Evolutionary conservation across 2,113 vertebrate species (phyloP), one percentile per base, ranked within the genome.

Genomic region (Semicossyphus pulcher): DNA sequence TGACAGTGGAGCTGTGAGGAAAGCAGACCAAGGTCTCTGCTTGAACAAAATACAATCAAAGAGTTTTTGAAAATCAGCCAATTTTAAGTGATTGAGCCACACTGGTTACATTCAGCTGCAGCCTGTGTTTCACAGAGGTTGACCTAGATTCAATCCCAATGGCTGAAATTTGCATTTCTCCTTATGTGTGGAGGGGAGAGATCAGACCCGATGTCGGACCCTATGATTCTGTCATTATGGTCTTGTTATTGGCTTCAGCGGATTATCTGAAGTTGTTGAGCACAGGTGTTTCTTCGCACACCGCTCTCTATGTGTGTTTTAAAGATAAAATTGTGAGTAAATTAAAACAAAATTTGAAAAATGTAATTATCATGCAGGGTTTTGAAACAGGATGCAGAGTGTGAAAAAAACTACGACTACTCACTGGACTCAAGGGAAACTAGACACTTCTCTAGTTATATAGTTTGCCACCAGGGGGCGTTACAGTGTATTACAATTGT

Each of bases 161-260:
- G 52, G 31, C 32, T 34, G 26, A 44, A 31, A 60, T 69, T 58
- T 63, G 67, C 58, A 69, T 75, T 60, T 60, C 31, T 65, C 28
- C 10, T 28, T 0, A 53, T 53, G 51, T 45, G 12, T 45, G 34
- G 12, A 31, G 0, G 10, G 3, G 15, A 45, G 45, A 54, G 34
- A 49, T 62, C 16, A 3, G 37, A 62, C n/a, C n/a, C n/a, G n/a
- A 49, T 12, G 42, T 15, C 3, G 10, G 12, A 16, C 16, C 10
- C 28, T 15, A 25, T 54, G 10, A 26, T 31, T 7, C 12, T 47
- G 41, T 69, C 20, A 63, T 21, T 21, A 14, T 14, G 41, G n/a
- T 34, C 16, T n/a, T 28, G 10, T 49, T 52, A 44, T 56, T 31
- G 20, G 20, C 3, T 10, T 21, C 5, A 36, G 20, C 1, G 25